Evolutionary conservation across 2,888 invertebrate genomes (phyloP), one percentile per base, ranked within the genome.

Genomic region (Uloborus plumipes): DNA sequence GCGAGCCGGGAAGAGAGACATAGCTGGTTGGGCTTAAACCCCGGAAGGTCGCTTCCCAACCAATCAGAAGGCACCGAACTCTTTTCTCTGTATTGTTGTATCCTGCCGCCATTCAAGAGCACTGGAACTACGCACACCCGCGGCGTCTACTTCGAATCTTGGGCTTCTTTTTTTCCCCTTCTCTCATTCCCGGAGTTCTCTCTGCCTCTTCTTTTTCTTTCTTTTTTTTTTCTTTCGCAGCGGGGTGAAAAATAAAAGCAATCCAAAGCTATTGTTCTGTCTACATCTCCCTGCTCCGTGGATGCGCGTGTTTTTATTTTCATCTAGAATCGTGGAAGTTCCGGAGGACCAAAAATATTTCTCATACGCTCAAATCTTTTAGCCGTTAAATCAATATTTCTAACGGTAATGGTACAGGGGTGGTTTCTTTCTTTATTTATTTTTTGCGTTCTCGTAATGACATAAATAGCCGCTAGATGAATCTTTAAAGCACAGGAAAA

Each of bases 91-190:
- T 70, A 55, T 65, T 76, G 47, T 58, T 80, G 79, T 84, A 79
- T 79, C 66, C 79, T 79, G 75, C 79, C 84, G 83, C 83, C 83
- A 78, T 83, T 83, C 84, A 83, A 59, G 67, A 58, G 64, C 50
- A 26, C 26, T 64, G 55, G 64, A 74, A 65, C 59, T 62, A 74
- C 69, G 55, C 69, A 65, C 70, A 26, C 31, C 58, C 49, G 73
- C 70, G 55, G 69, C 61, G 69, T 50, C 65, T 50, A 26, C 61
- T 18, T 39, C 53, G 26, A 49, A 20, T 15, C 55, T 67, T 18
- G 9, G 22, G 22, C 53, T 67, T 67, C 51, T 31, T n/a, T 14
- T n/a, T 51, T 49, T 49, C 53, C 49, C 67, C 53, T 14, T 9
- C 53, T 26, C 20, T 20, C 14, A 51, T 26, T 51, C 67, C 51